These are phyloP conservation scores for Endotricha flammealis DNA, from an alignment of 2,888 invertebrate species.

Conservation along the genomic window DNA sequence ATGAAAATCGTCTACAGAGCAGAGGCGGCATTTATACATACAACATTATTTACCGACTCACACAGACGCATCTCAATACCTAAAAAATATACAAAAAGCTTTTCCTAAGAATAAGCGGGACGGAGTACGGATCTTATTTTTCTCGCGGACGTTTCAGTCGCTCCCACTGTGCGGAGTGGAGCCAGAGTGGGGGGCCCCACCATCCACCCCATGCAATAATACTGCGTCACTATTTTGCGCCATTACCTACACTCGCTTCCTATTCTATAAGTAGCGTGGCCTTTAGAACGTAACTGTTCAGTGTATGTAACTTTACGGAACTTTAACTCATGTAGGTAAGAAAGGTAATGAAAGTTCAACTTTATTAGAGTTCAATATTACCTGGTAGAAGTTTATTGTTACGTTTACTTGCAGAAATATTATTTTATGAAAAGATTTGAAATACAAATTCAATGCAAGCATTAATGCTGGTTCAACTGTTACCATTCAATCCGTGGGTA, in stretches of 20 bases:
- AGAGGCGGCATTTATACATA: slow-evolving; percentile 42
- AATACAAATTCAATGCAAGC: no score
- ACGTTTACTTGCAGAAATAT: no score
- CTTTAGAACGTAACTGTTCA: slow-evolving; percentile 48
- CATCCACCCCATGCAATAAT: slow-evolving; percentile 73
- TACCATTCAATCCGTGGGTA: no score
- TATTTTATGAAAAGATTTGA: no score
- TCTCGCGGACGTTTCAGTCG: slow-evolving; percentile 78
- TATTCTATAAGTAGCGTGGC: slow-evolving; percentile 73
- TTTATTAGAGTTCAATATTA: no score
- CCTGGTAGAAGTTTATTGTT: no score
- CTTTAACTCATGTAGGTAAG: no score
- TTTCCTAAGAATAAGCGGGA: slow-evolving; percentile 76
- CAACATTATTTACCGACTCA: slow-evolving; percentile 56
- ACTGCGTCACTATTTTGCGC: slow-evolving; percentile 80
- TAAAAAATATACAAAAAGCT: slow-evolving; percentile 72
- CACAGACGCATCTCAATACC: slow-evolving; percentile 53
- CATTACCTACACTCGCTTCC: slow-evolving; percentile 79
- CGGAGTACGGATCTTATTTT: slow-evolving; percentile 77
- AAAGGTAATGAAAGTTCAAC: no score
- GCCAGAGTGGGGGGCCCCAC: slow-evolving; percentile 45
- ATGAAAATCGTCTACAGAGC: slow-evolving; percentile 30
- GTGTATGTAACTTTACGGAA: no score
- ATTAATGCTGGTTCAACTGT: no score
- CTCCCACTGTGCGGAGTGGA: slow-evolving; percentile 47